Base-by-base conservation (phyloP, 2,888 invertebrate species). In the Epirrita christyi region DNA sequence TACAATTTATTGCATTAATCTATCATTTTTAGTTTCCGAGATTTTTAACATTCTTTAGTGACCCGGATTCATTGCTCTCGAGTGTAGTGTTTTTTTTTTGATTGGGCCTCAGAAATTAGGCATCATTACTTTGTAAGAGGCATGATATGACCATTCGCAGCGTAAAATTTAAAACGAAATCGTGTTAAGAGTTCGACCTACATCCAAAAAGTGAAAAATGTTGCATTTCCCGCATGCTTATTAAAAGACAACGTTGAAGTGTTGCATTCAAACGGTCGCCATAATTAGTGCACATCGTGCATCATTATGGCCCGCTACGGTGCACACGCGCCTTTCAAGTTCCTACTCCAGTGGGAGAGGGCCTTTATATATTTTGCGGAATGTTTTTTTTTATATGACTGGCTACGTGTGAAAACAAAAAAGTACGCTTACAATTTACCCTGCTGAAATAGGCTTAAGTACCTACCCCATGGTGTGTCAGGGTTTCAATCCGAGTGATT, bases 201-300 rank as follows among this genome's bases (percentile, higher is more conserved):
- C 38, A 55, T 49, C 27, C 41, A 14, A 50, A 49, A 49, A 41
- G 27, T 40, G 14, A 38, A 51, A 43, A 51, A 51, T 11, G 51
- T 48, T 21, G 37, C 32, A 50, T 37, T 43, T 45, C 42, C 14
- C 51, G 29, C 14, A 13, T 43, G 38, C 36, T 54, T 46, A 51
- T 61, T 50, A 44, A 50, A 55, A 61, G 54, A 57, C 50, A 55
- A 48, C 32, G 38, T 34, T 38, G 51, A 40, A 60, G 64, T 52
- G 59, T 47, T 50, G 13, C 46, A 54, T 61, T 58, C 57, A 57
- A 27, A 27, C 27, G 36, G 21, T 28, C 41, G 43, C 11, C 54
- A 27, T 64, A 60, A 64, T 64, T 60, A 64, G 59, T 55, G 59
- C 38, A 46, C 64, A 55, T 59, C 61, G 55, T 59, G 40, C 61